These are phyloP conservation scores for Lottia scabra DNA, from an alignment of 2,888 invertebrate genomes.

Conservation along the genomic window DNA sequence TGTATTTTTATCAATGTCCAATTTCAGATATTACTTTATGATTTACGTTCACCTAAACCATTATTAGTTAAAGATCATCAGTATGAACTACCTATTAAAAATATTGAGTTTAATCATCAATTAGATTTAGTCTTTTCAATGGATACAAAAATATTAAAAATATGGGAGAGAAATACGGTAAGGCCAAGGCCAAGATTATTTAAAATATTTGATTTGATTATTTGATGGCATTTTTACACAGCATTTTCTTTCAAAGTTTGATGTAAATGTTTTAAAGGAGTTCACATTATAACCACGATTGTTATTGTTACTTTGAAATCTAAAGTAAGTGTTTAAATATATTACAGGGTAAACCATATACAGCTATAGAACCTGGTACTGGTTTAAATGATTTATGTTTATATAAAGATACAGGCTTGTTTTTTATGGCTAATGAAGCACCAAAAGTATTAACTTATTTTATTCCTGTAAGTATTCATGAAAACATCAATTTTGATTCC, in stretches of 20 bases:
- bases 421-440: slow-evolving; percentile 95
- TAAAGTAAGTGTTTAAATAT: too few species aligned
- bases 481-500: not conserved
- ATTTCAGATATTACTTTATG: slow-evolving; percentile 81
- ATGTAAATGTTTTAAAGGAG: too few species aligned
- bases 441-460: slow-evolving; percentile 95
- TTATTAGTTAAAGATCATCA: slow-evolving; percentile 92
- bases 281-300: too few species aligned
- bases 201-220: too few species aligned
- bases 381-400: slow-evolving; percentile 90
- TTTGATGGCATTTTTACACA: too few species aligned
- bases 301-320: too few species aligned
- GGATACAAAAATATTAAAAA: slow-evolving; percentile 65
- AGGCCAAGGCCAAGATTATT: too few species aligned
- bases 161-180: slow-evolving; percentile 77
- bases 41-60: slow-evolving; percentile 92
- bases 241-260: too few species aligned
- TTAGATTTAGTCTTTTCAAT: slow-evolving; percentile 64
- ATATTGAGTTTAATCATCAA: slow-evolving; percentile 82
- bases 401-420: slow-evolving; percentile 87
- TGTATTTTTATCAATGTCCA: not conserved
- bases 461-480: slow-evolving; percentile 77
- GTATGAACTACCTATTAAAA: slow-evolving; percentile 91
- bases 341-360: slow-evolving; percentile 84
- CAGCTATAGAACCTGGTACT: slow-evolving; percentile 83